phyloP scores from a whole-genome alignment of 2,113 vertebrate genomes.

The Egretta garzetta region DNA sequence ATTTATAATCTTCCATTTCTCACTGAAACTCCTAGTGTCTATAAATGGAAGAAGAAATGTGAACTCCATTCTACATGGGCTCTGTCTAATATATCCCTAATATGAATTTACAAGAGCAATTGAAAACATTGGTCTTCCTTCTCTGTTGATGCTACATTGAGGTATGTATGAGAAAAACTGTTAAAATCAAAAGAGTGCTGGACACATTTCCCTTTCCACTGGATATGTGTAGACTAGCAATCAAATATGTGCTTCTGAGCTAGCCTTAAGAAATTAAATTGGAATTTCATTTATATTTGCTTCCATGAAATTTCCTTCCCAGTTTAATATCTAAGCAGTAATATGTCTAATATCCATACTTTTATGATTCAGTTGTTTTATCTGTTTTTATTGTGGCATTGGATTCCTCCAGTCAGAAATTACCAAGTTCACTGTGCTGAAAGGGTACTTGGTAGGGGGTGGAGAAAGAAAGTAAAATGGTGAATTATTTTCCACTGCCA shows the following conservation, averaged over 20 bases:
- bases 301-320: background rate
- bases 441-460: background rate
- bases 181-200: background rate
- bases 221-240: background rate
- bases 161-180: background rate
- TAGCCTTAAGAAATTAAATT: background rate
- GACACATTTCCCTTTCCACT: background rate
- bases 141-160: background rate
- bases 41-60: background rate
- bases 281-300: background rate
- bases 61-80: background rate
- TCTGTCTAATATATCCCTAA: background rate
- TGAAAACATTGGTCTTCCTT: background rate
- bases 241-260: background rate
- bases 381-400: rapidly evolving
- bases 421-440: background rate
- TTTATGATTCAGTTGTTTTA: background rate
- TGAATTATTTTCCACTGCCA: background rate
- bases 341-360: background rate
- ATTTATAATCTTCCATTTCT: background rate
- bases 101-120: background rate
- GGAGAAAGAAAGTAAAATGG: background rate
- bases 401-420: background rate
- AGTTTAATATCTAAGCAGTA: background rate
- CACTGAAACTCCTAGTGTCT: background rate